Conservation (phyloP, 2,797 vertebrate species). For the Lutjanus argentimaculatus region DNA sequence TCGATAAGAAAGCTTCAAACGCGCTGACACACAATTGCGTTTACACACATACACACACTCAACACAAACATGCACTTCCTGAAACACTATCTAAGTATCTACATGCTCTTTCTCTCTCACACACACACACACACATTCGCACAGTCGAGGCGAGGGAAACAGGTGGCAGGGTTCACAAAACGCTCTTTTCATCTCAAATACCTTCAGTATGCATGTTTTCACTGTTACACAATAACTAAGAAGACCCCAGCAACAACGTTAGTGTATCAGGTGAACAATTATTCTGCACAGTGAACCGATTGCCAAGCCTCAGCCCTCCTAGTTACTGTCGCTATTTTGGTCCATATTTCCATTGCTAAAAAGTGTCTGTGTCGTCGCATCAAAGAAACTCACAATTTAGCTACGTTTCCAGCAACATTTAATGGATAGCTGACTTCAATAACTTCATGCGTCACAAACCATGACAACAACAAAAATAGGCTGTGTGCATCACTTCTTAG, state of each 20-base stretch:
- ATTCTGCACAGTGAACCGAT: background rate
- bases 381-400: too few relatives aligned
- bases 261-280: background rate
- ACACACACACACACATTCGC: background rate
- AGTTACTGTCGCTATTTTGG: too few relatives aligned
- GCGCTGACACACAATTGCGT: constrained; percentile 20
- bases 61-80: constrained; percentile 44
- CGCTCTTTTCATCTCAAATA: constrained; percentile 5
- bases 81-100: constrained; percentile 31
- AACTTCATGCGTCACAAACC: too few relatives aligned
- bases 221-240: background rate
- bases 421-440: too few relatives aligned
- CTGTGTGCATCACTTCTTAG: background rate
- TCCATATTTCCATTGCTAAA: too few relatives aligned
- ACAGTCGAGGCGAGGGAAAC: constrained; percentile 18
- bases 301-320: too few relatives aligned
- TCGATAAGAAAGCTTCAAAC: constrained; percentile 62
- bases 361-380: too few relatives aligned
- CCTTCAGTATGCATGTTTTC: background rate
- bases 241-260: background rate
- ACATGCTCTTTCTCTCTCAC: background rate
- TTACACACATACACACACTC: background rate
- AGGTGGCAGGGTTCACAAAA: constrained; percentile 23
- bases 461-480: background rate
- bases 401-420: too few relatives aligned